Evolutionary conservation across 2,113 vertebrate genomes (phyloP).

Genomic region (Labeo catla): DNA sequence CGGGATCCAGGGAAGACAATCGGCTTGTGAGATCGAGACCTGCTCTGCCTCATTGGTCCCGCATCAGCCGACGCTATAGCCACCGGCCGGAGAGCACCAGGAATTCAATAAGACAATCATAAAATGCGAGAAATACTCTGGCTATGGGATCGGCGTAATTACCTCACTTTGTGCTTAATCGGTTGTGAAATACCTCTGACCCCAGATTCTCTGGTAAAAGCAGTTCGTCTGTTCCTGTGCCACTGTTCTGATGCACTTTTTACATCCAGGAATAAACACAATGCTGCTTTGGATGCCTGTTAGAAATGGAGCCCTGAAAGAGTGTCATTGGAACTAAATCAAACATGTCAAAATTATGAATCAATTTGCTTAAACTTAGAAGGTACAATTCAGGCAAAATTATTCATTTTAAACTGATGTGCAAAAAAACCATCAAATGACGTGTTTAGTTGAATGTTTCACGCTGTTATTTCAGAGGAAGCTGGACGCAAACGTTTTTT

Average conservation of each 20-base stretch:
- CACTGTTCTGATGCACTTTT: neutral
- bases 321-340: too few species aligned
- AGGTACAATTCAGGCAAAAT: too few species aligned
- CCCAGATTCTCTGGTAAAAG: constrained; percentile 15
- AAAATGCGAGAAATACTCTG: constrained; percentile 80
- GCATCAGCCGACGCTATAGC: constrained; percentile 80
- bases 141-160: constrained; percentile 69
- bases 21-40: constrained; percentile 63
- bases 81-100: constrained; percentile 74
- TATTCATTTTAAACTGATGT: too few species aligned
- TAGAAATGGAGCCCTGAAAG: neutral
- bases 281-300: neutral
- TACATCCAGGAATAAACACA: neutral
- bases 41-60: constrained; percentile 76
- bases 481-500: too few species aligned
- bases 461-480: too few species aligned
- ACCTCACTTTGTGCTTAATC: constrained; percentile 78
- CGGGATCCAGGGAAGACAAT: constrained; percentile 67
- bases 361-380: too few species aligned
- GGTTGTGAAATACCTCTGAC: constrained; percentile 79
- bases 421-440: too few species aligned
- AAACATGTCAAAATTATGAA: too few species aligned
- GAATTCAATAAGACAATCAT: constrained; percentile 85
- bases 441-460: too few species aligned
- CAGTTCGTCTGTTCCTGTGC: constrained; percentile 23